Evolutionary conservation across 2,113 vertebrate genomes (phyloP).

Genomic region (Fregata magnificens): DNA sequence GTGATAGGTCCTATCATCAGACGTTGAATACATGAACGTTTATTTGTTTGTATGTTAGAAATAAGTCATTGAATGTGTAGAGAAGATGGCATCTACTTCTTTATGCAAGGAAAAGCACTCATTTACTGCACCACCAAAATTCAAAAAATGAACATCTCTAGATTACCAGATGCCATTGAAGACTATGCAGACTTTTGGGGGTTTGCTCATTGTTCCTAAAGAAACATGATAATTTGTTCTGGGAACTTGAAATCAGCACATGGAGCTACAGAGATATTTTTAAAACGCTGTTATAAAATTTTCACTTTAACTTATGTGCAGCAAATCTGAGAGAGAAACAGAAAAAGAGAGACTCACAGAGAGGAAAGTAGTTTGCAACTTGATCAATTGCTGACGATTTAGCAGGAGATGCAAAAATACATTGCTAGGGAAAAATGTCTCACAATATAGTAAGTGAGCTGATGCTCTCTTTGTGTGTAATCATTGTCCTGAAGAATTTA

Average conservation of each 20-base stretch:
- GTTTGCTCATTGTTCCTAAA: background rate
- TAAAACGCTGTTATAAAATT: background rate
- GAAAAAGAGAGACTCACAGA: background rate
- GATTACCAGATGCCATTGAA: background rate
- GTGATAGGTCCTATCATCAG: background rate
- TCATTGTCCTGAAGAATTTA: background rate
- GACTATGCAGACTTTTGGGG: background rate
- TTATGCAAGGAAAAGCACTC: background rate
- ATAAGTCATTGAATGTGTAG: background rate
- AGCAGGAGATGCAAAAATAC: background rate
- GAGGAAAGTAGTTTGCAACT: background rate
- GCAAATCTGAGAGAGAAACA: background rate
- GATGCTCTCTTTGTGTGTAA: background rate
- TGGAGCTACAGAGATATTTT: background rate
- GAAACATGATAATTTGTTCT: background rate
- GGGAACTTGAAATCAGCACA: background rate
- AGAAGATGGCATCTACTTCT: background rate
- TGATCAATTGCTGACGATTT: background rate
- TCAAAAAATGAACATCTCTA: background rate
- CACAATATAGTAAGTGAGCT: background rate
- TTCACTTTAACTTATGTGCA: background rate
- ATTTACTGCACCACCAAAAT: background rate
- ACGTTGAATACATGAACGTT: background rate
- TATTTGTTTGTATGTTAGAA: background rate
- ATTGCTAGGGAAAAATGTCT: background rate